These are phyloP conservation scores for Pterocles orientalis DNA, from an alignment of 2,113 vertebrate genomes.

Conservation along the genomic window DNA sequence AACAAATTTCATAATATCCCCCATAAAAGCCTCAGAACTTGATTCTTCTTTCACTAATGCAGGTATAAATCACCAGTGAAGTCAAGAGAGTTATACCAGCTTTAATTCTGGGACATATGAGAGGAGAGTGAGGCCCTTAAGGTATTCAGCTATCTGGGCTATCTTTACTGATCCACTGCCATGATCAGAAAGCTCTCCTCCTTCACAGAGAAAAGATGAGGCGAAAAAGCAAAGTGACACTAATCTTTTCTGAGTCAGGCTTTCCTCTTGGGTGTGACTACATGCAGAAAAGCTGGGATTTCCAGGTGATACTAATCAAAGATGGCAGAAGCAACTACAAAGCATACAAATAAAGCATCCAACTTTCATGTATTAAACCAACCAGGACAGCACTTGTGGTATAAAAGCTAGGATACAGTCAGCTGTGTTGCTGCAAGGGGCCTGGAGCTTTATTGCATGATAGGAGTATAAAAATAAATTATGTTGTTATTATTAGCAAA, in stretches of 20 bases:
- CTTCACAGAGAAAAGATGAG: slow-evolving; percentile 53
- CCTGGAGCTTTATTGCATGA: not conserved
- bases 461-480: not conserved
- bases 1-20: not conserved
- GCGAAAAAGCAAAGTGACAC: slow-evolving; percentile 53
- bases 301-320: slow-evolving; percentile 66
- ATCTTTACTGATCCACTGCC: slow-evolving; percentile 34
- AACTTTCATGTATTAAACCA: slow-evolving; percentile 36
- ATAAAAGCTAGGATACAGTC: not conserved
- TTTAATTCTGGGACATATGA: slow-evolving; percentile 14
- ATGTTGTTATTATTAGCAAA: not conserved
- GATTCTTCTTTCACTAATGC: not conserved
- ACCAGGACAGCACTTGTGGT: not conserved
- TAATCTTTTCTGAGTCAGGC: slow-evolving; percentile 62
- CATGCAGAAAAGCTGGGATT: slow-evolving; percentile 53
- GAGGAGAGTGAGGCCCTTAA: slow-evolving; percentile 48
- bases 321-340: slow-evolving; percentile 53
- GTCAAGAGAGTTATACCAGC: slow-evolving; percentile 31
- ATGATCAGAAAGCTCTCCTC: slow-evolving; percentile 59
- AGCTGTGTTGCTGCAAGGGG: not conserved
- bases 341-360: slow-evolving; percentile 60
- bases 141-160: slow-evolving; percentile 18
- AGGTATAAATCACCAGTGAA: slow-evolving; percentile 1
- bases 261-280: slow-evolving; percentile 66
- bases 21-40: not conserved